Conservation (phyloP, 1,140 invertebrate genomes). For the Drosophila burlai region DNA sequence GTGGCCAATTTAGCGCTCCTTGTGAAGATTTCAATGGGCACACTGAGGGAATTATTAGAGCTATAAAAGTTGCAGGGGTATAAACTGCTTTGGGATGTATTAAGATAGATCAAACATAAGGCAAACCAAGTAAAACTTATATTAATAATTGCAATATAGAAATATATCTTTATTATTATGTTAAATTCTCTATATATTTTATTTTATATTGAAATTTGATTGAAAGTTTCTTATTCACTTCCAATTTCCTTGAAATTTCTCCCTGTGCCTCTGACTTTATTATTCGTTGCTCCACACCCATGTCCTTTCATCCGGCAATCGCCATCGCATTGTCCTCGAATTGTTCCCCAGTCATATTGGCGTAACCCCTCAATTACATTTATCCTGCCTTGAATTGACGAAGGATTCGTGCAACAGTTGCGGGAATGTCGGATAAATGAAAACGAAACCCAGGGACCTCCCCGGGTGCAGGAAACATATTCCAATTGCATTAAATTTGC, state of each 20-base stretch:
- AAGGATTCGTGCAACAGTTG: conserved; percentile 23
- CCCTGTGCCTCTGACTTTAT: conserved; percentile 2
- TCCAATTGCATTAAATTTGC: conserved; percentile 69
- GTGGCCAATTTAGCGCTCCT: conserved; percentile 38
- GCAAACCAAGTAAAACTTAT: too few species aligned
- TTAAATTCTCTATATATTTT: neutral
- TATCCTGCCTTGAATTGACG: conserved; percentile 26
- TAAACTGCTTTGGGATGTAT: too few species aligned
- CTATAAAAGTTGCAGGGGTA: neutral
- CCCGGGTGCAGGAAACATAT: conserved; percentile 25
- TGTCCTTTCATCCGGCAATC: conserved; percentile 7
- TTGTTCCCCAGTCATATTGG: conserved; percentile 20
- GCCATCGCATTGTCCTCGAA: conserved; percentile 33
- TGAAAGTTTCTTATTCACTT: neutral
- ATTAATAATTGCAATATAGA: neutral
- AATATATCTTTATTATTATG: neutral
- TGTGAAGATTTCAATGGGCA: neutral
- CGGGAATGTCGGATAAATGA: neutral
- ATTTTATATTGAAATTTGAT: neutral
- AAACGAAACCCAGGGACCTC: conserved; percentile 3
- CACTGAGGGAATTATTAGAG: neutral
- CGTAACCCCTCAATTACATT: conserved; percentile 54
- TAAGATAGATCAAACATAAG: too few species aligned
- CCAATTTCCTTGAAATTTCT: neutral
- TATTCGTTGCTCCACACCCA: conserved; percentile 15